Percentiles rank a stretch among this genome's conserved stretches.
Evolutionary conservation across 2,113 vertebrate species (phyloP).

Genomic region (Rhegmatorhina hoffmannsi): DNA sequence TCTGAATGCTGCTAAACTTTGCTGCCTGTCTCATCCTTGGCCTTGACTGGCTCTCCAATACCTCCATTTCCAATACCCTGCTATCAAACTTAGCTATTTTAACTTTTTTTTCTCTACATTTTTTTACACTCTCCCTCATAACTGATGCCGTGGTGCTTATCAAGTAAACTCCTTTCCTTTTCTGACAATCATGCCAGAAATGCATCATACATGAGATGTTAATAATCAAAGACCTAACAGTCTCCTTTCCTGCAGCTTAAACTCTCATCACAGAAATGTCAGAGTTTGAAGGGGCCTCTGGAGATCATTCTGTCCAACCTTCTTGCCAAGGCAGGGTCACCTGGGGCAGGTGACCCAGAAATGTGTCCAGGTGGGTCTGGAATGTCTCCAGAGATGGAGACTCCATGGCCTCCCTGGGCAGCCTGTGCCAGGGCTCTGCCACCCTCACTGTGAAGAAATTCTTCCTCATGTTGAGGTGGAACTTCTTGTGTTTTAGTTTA

Average conservation of each 20-base stretch:
- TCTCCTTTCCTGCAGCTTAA: not conserved
- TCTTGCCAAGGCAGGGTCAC: not conserved
- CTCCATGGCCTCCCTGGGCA: not conserved
- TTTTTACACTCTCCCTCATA: not conserved
- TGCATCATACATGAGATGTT: rapidly evolving
- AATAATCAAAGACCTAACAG: not conserved
- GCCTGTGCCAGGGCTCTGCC: not conserved
- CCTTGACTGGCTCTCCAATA: not conserved
- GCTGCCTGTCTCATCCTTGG: not conserved
- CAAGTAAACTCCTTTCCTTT: not conserved
- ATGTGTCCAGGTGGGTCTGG: not conserved
- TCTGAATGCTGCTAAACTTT: not conserved
- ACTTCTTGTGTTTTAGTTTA: not conserved
- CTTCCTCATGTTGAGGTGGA: not conserved
- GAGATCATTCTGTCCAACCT: not conserved
- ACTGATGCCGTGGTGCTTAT: not conserved
- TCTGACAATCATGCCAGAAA: not conserved
- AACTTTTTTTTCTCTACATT: not conserved
- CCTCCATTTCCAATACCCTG: not conserved
- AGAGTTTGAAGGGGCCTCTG: not conserved
- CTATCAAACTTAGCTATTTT: not conserved
- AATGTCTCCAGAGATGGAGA: not conserved
- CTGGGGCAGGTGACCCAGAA: not conserved
- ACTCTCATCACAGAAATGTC: not conserved
- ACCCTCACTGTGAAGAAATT: no score